Evolutionary conservation across 2,797 vertebrate genomes (phyloP).

Genomic region (Odontamblyopus rebecca): DNA sequence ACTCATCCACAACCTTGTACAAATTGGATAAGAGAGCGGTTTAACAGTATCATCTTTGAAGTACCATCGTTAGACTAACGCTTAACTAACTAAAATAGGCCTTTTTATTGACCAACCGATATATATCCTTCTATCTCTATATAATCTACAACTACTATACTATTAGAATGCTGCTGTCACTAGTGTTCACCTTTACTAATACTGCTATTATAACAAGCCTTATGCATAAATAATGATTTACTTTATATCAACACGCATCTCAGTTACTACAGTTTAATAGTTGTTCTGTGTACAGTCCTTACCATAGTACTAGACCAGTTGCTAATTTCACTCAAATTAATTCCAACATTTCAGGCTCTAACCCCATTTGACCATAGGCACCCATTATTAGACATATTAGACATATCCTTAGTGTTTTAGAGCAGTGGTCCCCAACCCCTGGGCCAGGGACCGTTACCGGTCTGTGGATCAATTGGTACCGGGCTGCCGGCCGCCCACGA

Average conservation of each 20-base stretch:
- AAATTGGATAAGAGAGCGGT: too few species aligned
- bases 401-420: not conserved
- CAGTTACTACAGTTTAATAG: not conserved
- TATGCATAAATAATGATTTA: not conserved
- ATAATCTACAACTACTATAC: too few species aligned
- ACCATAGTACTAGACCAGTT: not conserved
- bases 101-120: too few species aligned
- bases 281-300: not conserved
- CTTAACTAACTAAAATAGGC: too few species aligned
- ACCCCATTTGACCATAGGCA: not conserved
- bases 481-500: too few species aligned
- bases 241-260: not conserved
- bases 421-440: not conserved
- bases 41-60: too few species aligned
- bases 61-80: too few species aligned
- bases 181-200: not conserved
- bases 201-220: not conserved
- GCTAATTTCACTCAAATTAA: not conserved
- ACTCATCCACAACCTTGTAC: too few species aligned
- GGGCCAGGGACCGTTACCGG: too few species aligned
- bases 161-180: not conserved
- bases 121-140: too few species aligned
- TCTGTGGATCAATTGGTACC: too few species aligned
- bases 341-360: not conserved
- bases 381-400: not conserved